phyloP scores from a whole-genome alignment of 2,113 vertebrate genomes.

The Sinocyclocheilus anophthalmus region DNA sequence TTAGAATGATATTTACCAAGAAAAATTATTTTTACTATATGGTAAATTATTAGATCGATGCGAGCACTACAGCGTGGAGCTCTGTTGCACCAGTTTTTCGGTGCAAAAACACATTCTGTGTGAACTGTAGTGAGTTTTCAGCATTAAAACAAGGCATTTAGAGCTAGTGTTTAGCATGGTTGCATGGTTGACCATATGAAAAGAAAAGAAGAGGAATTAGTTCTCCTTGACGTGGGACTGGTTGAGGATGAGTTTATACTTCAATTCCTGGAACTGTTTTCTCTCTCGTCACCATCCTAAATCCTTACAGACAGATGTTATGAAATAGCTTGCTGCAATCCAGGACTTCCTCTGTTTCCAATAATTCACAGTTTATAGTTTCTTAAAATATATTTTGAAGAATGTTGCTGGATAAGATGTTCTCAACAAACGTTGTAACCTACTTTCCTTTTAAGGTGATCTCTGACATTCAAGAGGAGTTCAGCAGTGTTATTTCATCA shows the following conservation, averaged over 20 bases:
- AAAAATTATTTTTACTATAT: no score
- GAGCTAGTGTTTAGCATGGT: background rate
- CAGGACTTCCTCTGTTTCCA: background rate
- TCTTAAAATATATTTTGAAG: background rate
- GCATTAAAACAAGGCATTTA: background rate
- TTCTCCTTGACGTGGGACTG: background rate
- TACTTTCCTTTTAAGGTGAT: conserved; percentile 35
- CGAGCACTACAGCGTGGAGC: no score
- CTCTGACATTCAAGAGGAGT: background rate
- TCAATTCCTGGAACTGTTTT: background rate
- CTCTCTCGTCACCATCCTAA: background rate
- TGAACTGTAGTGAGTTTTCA: background rate
- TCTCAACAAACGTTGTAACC: background rate
- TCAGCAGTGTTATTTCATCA: background rate
- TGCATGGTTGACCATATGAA: background rate
- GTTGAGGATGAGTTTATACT: background rate
- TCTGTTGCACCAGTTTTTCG: no score
- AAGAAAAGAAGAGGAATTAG: no score
- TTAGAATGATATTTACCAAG: no score
- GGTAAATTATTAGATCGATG: no score
- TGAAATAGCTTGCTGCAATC: background rate
- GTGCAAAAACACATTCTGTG: no score
- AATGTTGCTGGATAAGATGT: conserved; percentile 9
- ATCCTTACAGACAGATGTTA: background rate
- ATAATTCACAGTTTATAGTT: conserved; percentile 30